Base-by-base conservation (phyloP, 1,140 invertebrate genomes). In the Scylla paramamosain region DNA sequence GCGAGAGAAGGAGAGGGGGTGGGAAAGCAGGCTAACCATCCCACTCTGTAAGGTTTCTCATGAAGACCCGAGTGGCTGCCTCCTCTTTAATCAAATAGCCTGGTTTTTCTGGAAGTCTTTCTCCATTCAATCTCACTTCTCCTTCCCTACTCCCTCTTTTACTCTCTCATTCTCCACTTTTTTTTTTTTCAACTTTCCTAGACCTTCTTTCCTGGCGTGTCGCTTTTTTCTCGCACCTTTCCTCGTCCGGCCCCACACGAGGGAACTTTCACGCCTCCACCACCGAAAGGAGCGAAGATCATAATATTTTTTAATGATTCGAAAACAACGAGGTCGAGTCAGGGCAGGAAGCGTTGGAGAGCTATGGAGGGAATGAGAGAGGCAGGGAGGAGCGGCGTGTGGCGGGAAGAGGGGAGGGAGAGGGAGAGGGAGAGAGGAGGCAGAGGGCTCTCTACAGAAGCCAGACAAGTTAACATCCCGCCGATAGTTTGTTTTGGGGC, bases 31-130 rank as follows among this genome's bases (percentile, higher is more conserved):
- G 14, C 86, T 39, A 31, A 8, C 86, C n/a, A 46, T 14, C 86
- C 32, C 10, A 16, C 31, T 20, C 86, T 32, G 4, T 32, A 46
- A 87, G 86, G 86, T 46, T 87, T 87, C 86, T 87, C 31, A 87
- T 87, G 86, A 87, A 87, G 86, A 87, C 86, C 86, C 86, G 31
- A 87, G 16, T 32, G n/a, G 86, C 39, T 87, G 39, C 39, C 14
- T 87, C 86, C 86, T 87, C 14, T 87, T 46, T 46, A 87, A 87
- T 87, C 86, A 87, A 87, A 87, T 39, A 16, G 16, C 3, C 39
- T 32, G 8, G 20, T 25, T 77, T 77, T 77, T 77, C 25, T 77
- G 25, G 25, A n/a, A n/a, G 67, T n/a, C 67, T 46, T 89, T 32
- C 87, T 46, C 31, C 16, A 16, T 46, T 48, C 45, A 46, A n/a